Percentiles rank a stretch among this genome's conserved stretches.
Evolutionary conservation across 1,140 invertebrate genomes (phyloP).

Genomic region (Halictus rubicundus): DNA sequence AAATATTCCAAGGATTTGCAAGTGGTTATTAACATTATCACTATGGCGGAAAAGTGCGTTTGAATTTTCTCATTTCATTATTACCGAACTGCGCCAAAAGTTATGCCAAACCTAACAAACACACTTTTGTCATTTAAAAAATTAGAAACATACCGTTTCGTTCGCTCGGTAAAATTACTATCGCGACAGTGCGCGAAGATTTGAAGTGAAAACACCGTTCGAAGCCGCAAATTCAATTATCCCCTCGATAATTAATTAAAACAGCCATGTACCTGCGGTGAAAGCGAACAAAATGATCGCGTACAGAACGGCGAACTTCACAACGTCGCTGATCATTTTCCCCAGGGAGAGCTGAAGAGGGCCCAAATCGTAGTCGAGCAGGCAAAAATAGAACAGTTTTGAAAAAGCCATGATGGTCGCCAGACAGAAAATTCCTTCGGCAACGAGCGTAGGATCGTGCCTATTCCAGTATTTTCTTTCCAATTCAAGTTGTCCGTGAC

Average conservation of each 20-base stretch:
- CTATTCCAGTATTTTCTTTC: constrained; percentile 86
- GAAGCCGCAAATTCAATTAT: too few species aligned
- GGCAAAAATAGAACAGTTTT: constrained; percentile 81
- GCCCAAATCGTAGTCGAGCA: constrained; percentile 82
- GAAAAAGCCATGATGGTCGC: constrained; percentile 87
- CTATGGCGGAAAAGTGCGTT: too few species aligned
- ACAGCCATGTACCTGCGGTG: constrained; percentile 71
- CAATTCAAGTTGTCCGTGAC: constrained; percentile 77
- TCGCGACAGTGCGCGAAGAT: too few species aligned
- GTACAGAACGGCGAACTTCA: constrained; percentile 82
- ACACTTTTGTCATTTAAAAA: too few species aligned
- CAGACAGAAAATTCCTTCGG: constrained; percentile 87
- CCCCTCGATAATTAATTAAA: not conserved
- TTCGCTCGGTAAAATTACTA: too few species aligned
- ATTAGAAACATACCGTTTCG: too few species aligned
- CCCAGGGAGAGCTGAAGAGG: constrained; percentile 83
- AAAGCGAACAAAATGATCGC: constrained; percentile 81
- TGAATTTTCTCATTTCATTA: too few species aligned
- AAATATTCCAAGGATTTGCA: too few species aligned
- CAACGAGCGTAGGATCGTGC: constrained; percentile 86
- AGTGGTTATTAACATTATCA: too few species aligned
- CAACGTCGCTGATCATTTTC: constrained; percentile 83
- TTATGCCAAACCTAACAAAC: too few species aligned
- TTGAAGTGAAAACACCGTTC: too few species aligned
- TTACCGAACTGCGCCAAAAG: too few species aligned